Evolutionary conservation across 2,113 vertebrate species (phyloP).

Genomic region (Circaetus gallicus): DNA sequence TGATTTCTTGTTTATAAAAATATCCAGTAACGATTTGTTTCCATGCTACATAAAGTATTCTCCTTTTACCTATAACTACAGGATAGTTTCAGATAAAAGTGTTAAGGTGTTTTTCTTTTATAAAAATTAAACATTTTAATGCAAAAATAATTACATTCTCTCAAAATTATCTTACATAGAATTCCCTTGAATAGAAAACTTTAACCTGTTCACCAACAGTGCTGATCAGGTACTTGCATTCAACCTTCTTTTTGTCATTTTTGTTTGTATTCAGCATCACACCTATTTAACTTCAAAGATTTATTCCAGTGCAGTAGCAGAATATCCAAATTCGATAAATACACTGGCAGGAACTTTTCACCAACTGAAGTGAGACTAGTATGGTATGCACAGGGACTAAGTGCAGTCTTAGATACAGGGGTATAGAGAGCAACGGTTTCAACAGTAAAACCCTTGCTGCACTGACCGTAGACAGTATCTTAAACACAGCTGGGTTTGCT

Average conservation of each 20-base stretch:
- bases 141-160: neutral
- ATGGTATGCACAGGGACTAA: neutral
- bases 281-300: neutral
- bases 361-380: neutral
- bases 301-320: neutral
- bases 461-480: neutral
- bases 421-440: neutral
- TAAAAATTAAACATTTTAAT: neutral
- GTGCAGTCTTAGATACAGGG: neutral
- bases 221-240: neutral
- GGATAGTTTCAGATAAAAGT: neutral
- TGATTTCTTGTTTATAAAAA: neutral
- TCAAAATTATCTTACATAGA: neutral
- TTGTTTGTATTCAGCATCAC: neutral
- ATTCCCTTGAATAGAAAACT: neutral
- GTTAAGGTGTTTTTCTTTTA: neutral
- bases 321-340: neutral
- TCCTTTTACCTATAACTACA: neutral
- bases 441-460: neutral
- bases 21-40: neutral
- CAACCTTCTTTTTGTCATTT: neutral
- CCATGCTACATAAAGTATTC: neutral
- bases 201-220: neutral
- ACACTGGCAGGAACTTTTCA: neutral
- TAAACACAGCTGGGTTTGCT: neutral